Conservation (phyloP, 2,113 vertebrate species). For the Pristiophorus japonicus region DNA sequence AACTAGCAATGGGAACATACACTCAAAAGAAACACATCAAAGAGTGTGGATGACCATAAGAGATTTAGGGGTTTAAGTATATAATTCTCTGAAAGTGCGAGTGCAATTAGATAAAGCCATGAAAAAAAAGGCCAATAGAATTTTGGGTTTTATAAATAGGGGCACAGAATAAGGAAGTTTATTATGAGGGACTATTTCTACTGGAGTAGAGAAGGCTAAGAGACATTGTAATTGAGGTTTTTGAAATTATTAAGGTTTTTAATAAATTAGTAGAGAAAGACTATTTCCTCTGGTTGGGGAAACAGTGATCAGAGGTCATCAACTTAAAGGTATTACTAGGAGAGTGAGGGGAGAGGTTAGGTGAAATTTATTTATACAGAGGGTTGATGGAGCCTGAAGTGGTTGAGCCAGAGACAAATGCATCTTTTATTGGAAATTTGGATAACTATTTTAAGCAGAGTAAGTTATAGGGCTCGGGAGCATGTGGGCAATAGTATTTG, state of each 20-base stretch:
- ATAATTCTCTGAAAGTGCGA: too few relatives aligned
- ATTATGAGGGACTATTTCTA: neutral
- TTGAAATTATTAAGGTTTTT: neutral
- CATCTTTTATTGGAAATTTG: too few relatives aligned
- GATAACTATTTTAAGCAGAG: neutral
- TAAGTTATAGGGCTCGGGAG: neutral
- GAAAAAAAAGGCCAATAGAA: neutral
- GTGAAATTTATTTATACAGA: neutral
- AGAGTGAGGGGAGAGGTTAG: neutral
- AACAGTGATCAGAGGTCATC: too few relatives aligned
- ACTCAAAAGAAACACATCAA: neutral
- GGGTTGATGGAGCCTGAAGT: neutral
- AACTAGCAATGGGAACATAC: neutral
- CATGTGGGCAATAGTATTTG: too few relatives aligned
- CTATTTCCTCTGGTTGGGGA: neutral
- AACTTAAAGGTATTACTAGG: too few relatives aligned
- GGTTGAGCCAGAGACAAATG: neutral
- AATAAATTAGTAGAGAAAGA: too few relatives aligned
- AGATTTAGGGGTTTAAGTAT: too few relatives aligned
- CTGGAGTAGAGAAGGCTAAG: neutral
- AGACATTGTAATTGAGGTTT: neutral
- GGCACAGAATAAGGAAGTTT: neutral
- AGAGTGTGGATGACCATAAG: neutral
- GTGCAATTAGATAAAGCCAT: too few relatives aligned
- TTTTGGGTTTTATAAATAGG: neutral